A percentile compares a stretch with the other conserved stretches of the same genome.
Conservation (phyloP, 2,797 vertebrate genomes). For the Rallus crepitans region DNA sequence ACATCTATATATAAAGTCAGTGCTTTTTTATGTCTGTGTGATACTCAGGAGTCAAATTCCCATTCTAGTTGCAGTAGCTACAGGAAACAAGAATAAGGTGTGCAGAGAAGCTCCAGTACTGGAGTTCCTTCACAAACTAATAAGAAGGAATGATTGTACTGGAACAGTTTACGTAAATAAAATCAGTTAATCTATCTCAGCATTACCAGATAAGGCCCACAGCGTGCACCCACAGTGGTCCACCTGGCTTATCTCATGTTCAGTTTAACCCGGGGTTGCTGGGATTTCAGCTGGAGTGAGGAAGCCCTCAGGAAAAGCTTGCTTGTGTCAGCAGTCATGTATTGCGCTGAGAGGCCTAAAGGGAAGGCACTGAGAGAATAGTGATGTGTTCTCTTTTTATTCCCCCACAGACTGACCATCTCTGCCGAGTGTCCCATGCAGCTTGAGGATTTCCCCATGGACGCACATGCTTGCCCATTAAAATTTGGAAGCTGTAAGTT, state of each 20-base stretch:
- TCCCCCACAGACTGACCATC: conserved; percentile 90
- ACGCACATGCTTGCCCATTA: conserved; percentile 95
- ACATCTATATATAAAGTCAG: neutral
- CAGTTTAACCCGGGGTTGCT: neutral
- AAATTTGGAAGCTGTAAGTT: conserved; percentile 99
- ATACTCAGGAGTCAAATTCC: neutral
- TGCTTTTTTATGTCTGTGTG: neutral
- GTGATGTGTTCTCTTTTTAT: neutral
- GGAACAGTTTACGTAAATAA: neutral
- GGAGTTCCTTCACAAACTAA: neutral
- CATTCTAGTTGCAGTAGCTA: neutral
- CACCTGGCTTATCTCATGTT: neutral
- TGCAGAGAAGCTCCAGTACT: neutral
- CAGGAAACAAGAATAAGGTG: neutral
- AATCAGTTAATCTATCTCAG: neutral
- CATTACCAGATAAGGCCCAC: neutral
- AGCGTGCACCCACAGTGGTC: neutral
- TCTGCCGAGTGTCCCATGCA: conserved; percentile 99
- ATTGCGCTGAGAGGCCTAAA: neutral
- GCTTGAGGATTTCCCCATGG: conserved; percentile 98
- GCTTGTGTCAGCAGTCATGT: neutral
- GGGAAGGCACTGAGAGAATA: accelerated
- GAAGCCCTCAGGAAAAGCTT: neutral
- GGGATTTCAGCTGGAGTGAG: neutral
- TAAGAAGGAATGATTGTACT: neutral